A percentile compares a stretch with the other conserved stretches of the same genome.
These are phyloP conservation scores for Amblyraja radiata DNA, from an alignment of 2,797 vertebrate genomes.

Conservation along the genomic window DNA sequence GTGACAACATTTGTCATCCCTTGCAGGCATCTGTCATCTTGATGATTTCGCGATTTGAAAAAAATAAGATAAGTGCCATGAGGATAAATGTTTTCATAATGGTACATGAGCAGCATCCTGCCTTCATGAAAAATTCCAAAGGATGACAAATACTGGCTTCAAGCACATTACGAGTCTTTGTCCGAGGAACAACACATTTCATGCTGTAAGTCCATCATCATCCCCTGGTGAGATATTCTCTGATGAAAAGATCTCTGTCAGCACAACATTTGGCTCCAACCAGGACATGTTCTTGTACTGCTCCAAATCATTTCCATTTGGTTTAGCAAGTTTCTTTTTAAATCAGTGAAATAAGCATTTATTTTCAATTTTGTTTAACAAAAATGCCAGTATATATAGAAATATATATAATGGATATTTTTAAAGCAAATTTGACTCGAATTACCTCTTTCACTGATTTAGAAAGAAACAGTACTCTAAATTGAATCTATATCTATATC, in stretches of 20 bases:
- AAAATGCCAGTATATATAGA: too few relatives aligned
- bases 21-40: background rate
- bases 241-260: background rate
- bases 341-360: background rate
- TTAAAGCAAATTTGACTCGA: too few relatives aligned
- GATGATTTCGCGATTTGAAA: constrained; percentile 25
- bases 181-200: constrained; percentile 14
- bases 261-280: background rate
- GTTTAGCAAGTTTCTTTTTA: background rate
- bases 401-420: too few relatives aligned
- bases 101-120: background rate
- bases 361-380: background rate
- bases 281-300: background rate
- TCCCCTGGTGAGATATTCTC: background rate
- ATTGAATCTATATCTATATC: too few relatives aligned
- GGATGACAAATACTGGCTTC: constrained; percentile 5
- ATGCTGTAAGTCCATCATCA: background rate
- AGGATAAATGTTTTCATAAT: constrained; percentile 31
- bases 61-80: background rate
- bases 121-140: background rate
- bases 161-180: background rate
- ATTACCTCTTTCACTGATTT: too few relatives aligned
- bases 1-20: constrained; percentile 25
- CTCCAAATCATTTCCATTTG: background rate
- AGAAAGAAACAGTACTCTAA: too few relatives aligned